Base-by-base conservation (phyloP, 2,113 vertebrate species). In the Noturus placidus region DNA sequence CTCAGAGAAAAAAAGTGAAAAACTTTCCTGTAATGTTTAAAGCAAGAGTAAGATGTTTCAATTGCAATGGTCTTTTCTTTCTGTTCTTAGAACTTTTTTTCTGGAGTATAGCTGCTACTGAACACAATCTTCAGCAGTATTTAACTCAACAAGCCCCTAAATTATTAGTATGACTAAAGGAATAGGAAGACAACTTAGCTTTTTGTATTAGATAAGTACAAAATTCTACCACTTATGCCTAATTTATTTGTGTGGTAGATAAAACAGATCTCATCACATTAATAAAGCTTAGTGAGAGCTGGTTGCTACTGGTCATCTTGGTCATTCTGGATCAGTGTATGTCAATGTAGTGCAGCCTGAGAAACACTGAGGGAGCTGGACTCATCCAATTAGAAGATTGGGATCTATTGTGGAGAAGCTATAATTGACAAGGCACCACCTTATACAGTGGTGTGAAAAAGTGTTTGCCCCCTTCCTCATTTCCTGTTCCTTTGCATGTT, bases 291-390 rank as follows among this genome's bases (percentile, higher is more conserved):
- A 90, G 0, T 82, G 88, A 86, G 88, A 85, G 87, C 90, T 91
- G 88, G 90, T 89, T 91, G 72, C 30, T 25, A 72, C 61, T 88
- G 88, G 86, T 87, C 61, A 82, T 69, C 38, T 88, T 91, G 87
- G 91, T 88, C 83, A 89, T 86, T 86, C 25, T 85, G 86, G 85
- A 59, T 90, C 82, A 88, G 57, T 88, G 87, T 77, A 65, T 59
- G 5, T 72, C 85, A 92, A 89, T 91, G 86, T 88, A 87, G 92
- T 89, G 92, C 88, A 92, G 80, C 54, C 83, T 91, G 70, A 19
- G 83, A 86, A 70, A 87, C 88, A 93, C 86, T 91, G 85, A 87
- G 86, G 84, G 87, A 86, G 65, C 87, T 88, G 83, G 80, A 79
- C 69, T n/a, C 81, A 38, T 89, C 82, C 83, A 76, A 76, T 76